These are phyloP conservation scores for Caenorhabditis sp. DNA, from an alignment of 2,888 invertebrate genomes.

Conservation along the genomic window DNA sequence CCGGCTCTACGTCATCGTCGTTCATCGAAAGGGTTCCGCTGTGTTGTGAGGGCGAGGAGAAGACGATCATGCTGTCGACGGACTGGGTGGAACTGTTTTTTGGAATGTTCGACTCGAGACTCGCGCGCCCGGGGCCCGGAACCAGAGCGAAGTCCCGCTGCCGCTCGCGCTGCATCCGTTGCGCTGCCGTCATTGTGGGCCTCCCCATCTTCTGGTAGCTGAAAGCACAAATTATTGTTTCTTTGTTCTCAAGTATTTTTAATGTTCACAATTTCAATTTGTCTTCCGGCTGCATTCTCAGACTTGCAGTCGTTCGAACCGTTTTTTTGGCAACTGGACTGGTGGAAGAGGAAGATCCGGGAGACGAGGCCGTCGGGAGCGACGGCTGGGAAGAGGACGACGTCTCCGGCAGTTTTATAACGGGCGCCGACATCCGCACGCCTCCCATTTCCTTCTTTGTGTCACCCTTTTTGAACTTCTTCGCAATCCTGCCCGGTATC, in stretches of 20 bases:
- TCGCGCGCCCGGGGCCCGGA: slow-evolving; percentile 3
- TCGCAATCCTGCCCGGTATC: slow-evolving; percentile 12
- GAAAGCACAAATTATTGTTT: too few relatives aligned
- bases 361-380: slow-evolving; percentile 1
- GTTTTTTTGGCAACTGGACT: background rate
- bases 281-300: slow-evolving; percentile 36
- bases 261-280: slow-evolving; percentile 34
- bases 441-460: background rate
- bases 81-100: background rate
- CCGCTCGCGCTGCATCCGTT: slow-evolving; percentile 48
- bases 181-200: slow-evolving; percentile 35
- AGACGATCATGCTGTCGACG: slow-evolving; percentile 15
- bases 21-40: slow-evolving; percentile 19
- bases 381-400: slow-evolving; percentile 20
- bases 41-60: slow-evolving; percentile 3
- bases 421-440: slow-evolving; percentile 17
- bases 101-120: slow-evolving; percentile 5
- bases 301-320: background rate
- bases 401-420: slow-evolving; percentile 7
- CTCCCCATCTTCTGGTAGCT: slow-evolving; percentile 45
- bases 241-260: too few relatives aligned
- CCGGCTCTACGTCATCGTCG: slow-evolving; percentile 37
- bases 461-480: slow-evolving; percentile 28
- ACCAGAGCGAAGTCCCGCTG: slow-evolving; percentile 40
- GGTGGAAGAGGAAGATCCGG: background rate